Conservation (phyloP, 2,113 vertebrate genomes). For the Tragelaphus buxtoni region DNA sequence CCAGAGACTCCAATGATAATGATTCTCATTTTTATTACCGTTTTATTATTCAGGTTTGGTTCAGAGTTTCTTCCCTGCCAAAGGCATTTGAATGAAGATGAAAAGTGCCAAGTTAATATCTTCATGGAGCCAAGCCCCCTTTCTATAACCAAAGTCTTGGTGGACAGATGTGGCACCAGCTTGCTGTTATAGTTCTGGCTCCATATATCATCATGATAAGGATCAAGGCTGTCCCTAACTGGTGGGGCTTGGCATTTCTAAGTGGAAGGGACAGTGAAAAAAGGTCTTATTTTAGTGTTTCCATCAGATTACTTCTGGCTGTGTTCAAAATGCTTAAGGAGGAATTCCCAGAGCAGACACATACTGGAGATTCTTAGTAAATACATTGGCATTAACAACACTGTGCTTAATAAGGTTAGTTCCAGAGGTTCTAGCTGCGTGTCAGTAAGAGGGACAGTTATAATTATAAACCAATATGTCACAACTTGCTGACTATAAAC, state of each 20-base stretch:
- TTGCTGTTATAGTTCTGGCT: neutral
- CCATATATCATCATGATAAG: neutral
- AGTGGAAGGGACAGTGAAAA: neutral
- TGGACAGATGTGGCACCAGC: neutral
- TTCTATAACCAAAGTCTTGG: neutral
- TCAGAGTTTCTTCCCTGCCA: neutral
- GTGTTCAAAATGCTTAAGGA: neutral
- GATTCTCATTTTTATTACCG: conserved; percentile 62
- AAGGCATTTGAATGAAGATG: conserved; percentile 51
- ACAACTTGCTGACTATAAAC: neutral
- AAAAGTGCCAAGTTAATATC: conserved; percentile 50
- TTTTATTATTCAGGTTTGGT: conserved; percentile 60
- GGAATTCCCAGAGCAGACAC: neutral
- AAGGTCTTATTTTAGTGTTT: neutral
- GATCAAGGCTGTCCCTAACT: neutral
- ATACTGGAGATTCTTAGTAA: neutral
- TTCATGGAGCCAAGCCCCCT: neutral
- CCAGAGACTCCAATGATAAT: conserved; percentile 60
- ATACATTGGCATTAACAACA: neutral
- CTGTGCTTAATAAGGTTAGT: neutral
- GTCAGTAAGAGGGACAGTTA: neutral
- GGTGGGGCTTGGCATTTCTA: neutral
- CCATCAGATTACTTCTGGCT: neutral
- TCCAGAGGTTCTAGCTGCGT: neutral
- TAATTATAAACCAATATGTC: neutral